Base-by-base conservation (phyloP, 2,113 vertebrate species). In the Charadrius vociferus region DNA sequence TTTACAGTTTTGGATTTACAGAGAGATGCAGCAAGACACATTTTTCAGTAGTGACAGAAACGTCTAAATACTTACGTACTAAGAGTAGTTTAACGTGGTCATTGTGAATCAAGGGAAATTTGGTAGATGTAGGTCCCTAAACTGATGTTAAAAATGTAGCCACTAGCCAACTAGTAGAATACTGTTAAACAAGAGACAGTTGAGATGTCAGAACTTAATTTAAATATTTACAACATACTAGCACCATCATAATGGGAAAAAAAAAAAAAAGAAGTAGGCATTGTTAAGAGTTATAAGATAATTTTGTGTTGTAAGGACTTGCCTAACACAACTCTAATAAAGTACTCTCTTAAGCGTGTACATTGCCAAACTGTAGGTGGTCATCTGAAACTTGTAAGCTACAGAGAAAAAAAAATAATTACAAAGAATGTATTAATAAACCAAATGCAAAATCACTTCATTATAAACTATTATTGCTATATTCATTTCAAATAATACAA, bases 401-500 rank as follows among this genome's bases (percentile, higher is more conserved):
- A 87, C 11, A 63, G 39, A 56, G 36, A 27, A 66, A 59, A 95
- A 77, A 47, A 13, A 3, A 39, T 32, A 68, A 67, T 80, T 93
- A 93, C 37, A 89, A 92, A 97, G 72, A 78, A 24, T 72, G 15
- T 63, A 70, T 81, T 84, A 97, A 80, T 50, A 91, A 96, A 88
- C 52, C 70, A 85, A 93, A 93, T 91, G 68, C 62, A 94, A 72
- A 72, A 72, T 81, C 63, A 87, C 73, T 88, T 95, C 41, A 88
- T 88, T 86, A 83, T 45, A 71, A 91, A 95, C 55, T 88, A 36
- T 90, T 94, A 95, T 90, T 98, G 86, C 89, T 86, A 86, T 82
- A 93, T 77, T 85, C 1, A 75, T 61, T 94, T 67, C 34, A 94
- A 93, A 95, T 77, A 95, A 79, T 88, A 96, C 86, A 96, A 95